A percentile compares a stretch with the other conserved stretches of the same genome.
Evolutionary conservation across 2,113 vertebrate genomes (phyloP).

Genomic region (Phasianus colchicus): DNA sequence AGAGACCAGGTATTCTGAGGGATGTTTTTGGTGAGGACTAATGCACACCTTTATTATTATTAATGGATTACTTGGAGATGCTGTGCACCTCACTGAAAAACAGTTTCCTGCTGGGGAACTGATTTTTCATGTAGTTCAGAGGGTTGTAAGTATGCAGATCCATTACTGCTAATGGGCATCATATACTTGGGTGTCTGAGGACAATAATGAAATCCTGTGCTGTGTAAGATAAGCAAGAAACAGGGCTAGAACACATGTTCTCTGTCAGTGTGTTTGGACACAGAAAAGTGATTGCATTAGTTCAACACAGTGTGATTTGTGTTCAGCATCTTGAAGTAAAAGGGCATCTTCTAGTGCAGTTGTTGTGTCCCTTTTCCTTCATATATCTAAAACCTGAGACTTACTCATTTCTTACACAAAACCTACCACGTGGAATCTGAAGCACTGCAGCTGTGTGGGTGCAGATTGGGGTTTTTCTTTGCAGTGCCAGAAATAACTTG

Average conservation of each 20-base stretch:
- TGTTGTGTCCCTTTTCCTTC: neutral
- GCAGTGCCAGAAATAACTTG: conserved; percentile 40
- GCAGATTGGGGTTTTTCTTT: conserved; percentile 46
- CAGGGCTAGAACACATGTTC: neutral
- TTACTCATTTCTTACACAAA: neutral
- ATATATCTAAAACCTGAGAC: neutral
- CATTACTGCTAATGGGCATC: neutral
- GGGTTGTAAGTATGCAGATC: neutral
- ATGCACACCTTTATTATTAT: neutral
- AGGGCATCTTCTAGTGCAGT: neutral
- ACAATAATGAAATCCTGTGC: neutral
- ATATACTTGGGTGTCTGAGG: neutral
- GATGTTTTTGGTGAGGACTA: neutral
- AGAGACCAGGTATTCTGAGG: neutral
- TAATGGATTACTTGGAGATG: neutral
- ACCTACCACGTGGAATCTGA: neutral
- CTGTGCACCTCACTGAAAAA: rapidly evolving
- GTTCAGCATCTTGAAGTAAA: neutral
- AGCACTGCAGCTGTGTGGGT: conserved; percentile 8
- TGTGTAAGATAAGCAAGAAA: neutral
- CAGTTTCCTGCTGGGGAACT: neutral
- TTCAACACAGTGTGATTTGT: neutral
- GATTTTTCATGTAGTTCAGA: neutral
- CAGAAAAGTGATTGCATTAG: neutral
- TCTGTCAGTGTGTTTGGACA: rapidly evolving